Conservation (phyloP, 53 echinoderm and acorn worm genomes). For the Apostichopus leukothele region DNA sequence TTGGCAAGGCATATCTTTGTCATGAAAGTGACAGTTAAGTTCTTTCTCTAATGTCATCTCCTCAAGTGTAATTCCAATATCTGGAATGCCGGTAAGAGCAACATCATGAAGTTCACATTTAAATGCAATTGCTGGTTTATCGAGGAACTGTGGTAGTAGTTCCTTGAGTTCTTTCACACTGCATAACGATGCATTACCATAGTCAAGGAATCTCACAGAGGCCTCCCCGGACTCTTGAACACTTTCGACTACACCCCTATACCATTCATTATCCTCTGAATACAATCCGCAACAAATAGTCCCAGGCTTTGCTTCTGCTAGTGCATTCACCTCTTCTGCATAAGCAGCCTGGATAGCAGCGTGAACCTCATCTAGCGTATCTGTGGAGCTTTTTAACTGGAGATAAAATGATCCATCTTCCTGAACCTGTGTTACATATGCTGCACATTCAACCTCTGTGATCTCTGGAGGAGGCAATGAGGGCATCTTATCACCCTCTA, state of each 20-base stretch:
- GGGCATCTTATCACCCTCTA: constrained; percentile 52
- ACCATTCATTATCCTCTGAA: constrained; percentile 84
- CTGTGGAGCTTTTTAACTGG: constrained; percentile 62
- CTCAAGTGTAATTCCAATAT: constrained; percentile 45
- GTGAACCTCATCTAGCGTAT: constrained; percentile 60
- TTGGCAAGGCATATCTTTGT: constrained; percentile 60
- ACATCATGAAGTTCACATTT: constrained; percentile 65
- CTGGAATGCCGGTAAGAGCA: constrained; percentile 36
- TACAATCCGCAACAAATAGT: constrained; percentile 75
- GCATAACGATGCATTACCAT: constrained; percentile 81
- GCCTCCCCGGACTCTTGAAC: constrained; percentile 49
- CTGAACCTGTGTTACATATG: constrained; percentile 71
- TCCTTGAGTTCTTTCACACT: constrained; percentile 57
- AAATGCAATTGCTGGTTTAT: constrained; percentile 60
- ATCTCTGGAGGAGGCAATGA: constrained; percentile 47
- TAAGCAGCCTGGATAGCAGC: constrained; percentile 66
- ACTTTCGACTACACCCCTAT: constrained; percentile 72
- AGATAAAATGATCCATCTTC: constrained; percentile 64
- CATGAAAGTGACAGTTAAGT: constrained; percentile 60
- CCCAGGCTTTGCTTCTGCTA: neutral
- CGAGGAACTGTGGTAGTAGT: constrained; percentile 62
- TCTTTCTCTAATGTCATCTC: constrained; percentile 63
- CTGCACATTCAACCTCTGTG: constrained; percentile 33
- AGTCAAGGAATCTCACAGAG: constrained; percentile 81
- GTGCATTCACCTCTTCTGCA: constrained; percentile 31